Evolutionary conservation across 2,113 vertebrate genomes (phyloP), one percentile per base, ranked within the genome.

Genomic region (Dendrocopos noguchii): DNA sequence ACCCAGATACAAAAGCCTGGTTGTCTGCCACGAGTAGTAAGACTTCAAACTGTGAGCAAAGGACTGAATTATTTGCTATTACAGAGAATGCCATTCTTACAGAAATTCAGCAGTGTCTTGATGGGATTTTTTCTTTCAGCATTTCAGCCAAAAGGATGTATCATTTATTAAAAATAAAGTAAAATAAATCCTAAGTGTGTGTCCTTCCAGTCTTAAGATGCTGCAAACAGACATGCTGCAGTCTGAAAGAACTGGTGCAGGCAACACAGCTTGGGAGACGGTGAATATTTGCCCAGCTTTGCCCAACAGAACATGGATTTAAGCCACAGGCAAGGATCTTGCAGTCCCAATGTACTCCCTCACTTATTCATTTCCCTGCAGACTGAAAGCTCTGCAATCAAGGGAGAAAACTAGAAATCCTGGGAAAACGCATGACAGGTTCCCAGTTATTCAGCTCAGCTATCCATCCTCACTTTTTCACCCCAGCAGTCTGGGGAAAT

Each of bases 11-110:
- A 4, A 94, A 89, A 90, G n/a, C 66, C 67, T 55, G 42, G 42
- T 88, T 84, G 29, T 65, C 70, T 90, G 79, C 79, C 44, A 68
- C 24, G 70, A 81, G 76, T n/a, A 63, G 39, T 52, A 52, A 65
- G 85, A n/a, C 39, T 75, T 80, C 90, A 91, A 83, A 84, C 20
- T 68, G 72, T 1, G 24, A 91, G 84, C 1, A 3, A 93, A 88
- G 87, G 10, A 42, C 65, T 72, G 44, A 89, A 86, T 96, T 93
- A 80, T 50, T 85, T 66, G 39, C 14, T 75, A 90, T 92, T 92
- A 86, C 57, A 39, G 76, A 57, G 65, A 90, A 83, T 80, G 73
- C 50, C 57, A 61, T 55, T 94, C 90, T 91, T 75, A 31, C 24
- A 84, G 79, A 87, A 84, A 83, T 67, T 77, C 68, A 86, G 39